phyloP scores from a whole-genome alignment of 2,797 vertebrate species.

The Cryptoprocta ferox region DNA sequence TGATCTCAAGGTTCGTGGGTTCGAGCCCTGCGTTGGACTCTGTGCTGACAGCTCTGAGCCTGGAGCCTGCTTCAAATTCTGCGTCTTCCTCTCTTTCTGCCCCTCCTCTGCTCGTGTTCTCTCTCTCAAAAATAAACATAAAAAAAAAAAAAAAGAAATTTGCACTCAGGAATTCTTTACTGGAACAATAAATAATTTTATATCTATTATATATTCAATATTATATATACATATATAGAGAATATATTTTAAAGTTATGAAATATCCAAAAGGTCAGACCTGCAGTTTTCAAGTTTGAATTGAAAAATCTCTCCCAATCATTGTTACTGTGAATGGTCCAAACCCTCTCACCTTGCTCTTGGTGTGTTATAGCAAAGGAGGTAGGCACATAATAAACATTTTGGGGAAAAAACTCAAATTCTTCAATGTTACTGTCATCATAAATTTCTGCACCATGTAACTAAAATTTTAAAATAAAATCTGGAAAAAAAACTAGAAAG shows the following conservation, averaged over 20 bases:
- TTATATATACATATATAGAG: not conserved
- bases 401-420: slow-evolving; percentile 39
- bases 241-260: not conserved
- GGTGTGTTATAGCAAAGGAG: not conserved
- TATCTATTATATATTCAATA: not conserved
- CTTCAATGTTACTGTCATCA: not conserved
- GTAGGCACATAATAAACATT: not conserved
- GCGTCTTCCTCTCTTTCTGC: no score
- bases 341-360: not conserved
- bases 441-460: not conserved
- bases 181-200: not conserved
- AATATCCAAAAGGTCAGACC: not conserved
- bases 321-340: not conserved
- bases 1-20: no score
- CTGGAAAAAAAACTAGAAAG: slow-evolving; percentile 7
- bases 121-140: no score
- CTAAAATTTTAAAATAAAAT: slow-evolving; percentile 28
- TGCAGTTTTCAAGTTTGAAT: not conserved
- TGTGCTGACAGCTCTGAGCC: no score
- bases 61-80: no score
- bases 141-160: not conserved
- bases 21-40: no score
- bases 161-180: not conserved
- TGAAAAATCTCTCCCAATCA: slow-evolving; percentile 18
- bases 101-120: no score